These are phyloP conservation scores for Smithornis capensis DNA, from an alignment of 2,113 vertebrate species.

Conservation along the genomic window DNA sequence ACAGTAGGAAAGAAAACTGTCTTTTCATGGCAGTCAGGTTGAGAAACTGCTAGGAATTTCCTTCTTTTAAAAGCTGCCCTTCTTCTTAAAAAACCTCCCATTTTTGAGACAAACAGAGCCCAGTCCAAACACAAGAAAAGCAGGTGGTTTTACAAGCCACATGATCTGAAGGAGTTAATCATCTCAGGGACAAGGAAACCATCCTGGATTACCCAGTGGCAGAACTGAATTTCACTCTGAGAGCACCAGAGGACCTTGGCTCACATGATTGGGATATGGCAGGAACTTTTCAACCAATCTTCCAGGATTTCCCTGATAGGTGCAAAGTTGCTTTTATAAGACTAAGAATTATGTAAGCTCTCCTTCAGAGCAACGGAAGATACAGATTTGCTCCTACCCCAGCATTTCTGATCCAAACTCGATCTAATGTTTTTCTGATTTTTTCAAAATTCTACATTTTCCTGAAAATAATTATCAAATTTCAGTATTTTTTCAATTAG, in stretches of 20 bases:
- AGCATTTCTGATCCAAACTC: neutral
- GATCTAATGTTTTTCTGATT: neutral
- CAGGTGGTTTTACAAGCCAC: neutral
- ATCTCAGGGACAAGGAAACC: neutral
- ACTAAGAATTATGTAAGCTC: neutral
- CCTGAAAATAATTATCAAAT: neutral
- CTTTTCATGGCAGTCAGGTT: neutral
- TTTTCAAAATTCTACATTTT: neutral
- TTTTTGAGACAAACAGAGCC: neutral
- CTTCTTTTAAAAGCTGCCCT: neutral
- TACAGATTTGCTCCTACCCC: neutral
- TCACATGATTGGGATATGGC: neutral
- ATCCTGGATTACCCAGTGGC: neutral
- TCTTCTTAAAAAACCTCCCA: neutral
- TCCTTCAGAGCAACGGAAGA: neutral
- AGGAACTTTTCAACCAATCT: neutral
- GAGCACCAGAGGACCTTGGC: neutral
- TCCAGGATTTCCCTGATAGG: no score
- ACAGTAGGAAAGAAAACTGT: neutral
- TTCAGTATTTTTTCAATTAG: neutral
- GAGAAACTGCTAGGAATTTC: neutral
- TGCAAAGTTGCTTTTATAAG: neutral
- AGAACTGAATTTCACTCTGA: neutral
- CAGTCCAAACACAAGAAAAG: neutral
- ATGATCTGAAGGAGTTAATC: neutral